Base-by-base conservation (phyloP, 1,140 invertebrate species). In the Ctenoplectra terminalis region DNA sequence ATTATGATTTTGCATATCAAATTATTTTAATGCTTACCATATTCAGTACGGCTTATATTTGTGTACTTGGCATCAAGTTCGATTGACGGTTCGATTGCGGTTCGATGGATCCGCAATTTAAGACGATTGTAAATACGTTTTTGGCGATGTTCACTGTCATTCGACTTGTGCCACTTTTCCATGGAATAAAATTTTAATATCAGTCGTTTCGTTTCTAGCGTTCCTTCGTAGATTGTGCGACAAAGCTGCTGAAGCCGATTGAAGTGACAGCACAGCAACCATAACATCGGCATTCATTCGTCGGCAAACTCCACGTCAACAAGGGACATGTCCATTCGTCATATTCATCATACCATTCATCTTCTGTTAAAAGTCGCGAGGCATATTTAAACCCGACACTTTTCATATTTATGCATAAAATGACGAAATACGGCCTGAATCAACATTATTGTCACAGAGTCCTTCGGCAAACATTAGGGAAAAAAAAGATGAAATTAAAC, bases 171-270 rank as follows among this genome's bases (percentile, higher is more conserved):
- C 64, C 73, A 20, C 4, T 29, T 50, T 66, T 26, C 0, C 3
- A 11, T 26, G 0, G 1, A 26, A 13, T 1, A 4, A 31, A 20
- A 20, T 40, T 2, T 54, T 80, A 54, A 80, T 26, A 54, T 56
- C 1, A 20, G 23, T 17, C 29, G n/a, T 73, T 66, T 86, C 54
- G 76, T 91, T 94, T 94, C 20, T 93, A 96, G 96, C 95, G 94
- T 96, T 96, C 94, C 95, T 96, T 90, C 95, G 95, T 94, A 95
- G 94, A 95, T 95, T 96, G 95, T 96, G 95, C 93, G 95, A 96
- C 69, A 95, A 95, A 70, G 91, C 88, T 26, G 74, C 64, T 1
- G 71, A 34, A 20, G 81, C 89, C 1, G 89, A 91, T 74, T 81
- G 83, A 81, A 77, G 54, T 84, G 58, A 70, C 63, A 69, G 31